Percentiles rank a stretch among this genome's conserved stretches.
Evolutionary conservation across 2,113 vertebrate species (phyloP).

Genomic region (Alces alces): DNA sequence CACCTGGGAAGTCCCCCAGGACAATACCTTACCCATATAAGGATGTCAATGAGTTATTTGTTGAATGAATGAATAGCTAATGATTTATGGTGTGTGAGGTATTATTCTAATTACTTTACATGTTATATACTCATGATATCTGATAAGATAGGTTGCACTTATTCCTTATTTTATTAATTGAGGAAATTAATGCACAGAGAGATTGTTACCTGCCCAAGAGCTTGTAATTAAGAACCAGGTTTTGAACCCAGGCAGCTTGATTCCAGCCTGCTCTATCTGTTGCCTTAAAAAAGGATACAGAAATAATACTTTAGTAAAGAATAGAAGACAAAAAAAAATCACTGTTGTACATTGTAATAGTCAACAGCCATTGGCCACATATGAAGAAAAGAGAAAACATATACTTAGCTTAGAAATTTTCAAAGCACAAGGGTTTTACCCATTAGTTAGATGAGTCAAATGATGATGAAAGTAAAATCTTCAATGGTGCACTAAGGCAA

Average conservation of each 20-base stretch:
- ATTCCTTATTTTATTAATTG: neutral
- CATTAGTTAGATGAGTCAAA: constrained; percentile 41
- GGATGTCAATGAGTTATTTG: neutral
- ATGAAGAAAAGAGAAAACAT: neutral
- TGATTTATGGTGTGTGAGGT: neutral
- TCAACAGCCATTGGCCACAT: neutral
- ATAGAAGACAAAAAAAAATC: neutral
- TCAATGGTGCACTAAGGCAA: neutral
- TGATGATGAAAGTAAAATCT: neutral
- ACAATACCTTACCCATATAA: neutral
- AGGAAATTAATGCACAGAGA: neutral
- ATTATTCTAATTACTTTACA: neutral
- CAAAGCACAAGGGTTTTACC: neutral
- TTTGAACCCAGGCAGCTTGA: neutral
- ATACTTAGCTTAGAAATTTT: neutral
- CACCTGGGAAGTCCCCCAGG: neutral
- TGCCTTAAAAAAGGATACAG: neutral
- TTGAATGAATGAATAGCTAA: neutral
- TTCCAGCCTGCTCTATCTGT: neutral
- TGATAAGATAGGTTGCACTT: neutral
- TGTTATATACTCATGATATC: neutral
- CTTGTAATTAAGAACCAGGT: neutral
- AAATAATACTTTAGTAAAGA: neutral
- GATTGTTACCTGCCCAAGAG: neutral
- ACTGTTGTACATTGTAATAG: neutral